Percentiles rank a stretch among this genome's conserved stretches.
These are phyloP conservation scores for Meloidogyne hapla DNA, from an alignment of 1,140 invertebrate genomes.

Conservation along the genomic window DNA sequence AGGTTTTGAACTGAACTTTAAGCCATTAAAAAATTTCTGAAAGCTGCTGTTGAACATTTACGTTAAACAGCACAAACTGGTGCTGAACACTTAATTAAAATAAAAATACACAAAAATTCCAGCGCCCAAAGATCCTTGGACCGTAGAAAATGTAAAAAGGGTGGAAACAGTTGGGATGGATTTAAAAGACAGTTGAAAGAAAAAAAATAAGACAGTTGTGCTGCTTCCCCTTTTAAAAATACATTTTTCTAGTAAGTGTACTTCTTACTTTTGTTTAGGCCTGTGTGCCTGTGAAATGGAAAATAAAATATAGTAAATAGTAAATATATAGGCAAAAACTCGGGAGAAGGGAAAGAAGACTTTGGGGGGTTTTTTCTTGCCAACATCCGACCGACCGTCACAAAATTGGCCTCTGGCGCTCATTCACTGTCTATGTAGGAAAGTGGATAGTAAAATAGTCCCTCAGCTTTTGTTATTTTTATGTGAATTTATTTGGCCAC, in stretches of 20 bases:
- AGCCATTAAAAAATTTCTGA: too few relatives aligned
- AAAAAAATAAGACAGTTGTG: not conserved
- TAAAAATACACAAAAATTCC: not conserved
- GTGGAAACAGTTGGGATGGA: not conserved
- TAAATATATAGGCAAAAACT: not conserved
- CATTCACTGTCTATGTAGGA: not conserved
- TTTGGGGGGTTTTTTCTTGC: not conserved
- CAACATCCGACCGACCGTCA: not conserved
- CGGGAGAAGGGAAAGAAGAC: not conserved
- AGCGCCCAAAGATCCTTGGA: not conserved
- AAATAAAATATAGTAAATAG: conserved; percentile 6
- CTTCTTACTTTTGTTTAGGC: not conserved
- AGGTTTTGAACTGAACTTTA: too few relatives aligned
- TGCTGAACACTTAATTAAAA: too few relatives aligned
- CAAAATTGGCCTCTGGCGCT: conserved; percentile 4
- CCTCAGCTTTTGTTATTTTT: too few relatives aligned
- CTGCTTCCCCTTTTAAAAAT: not conserved
- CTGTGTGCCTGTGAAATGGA: conserved; percentile 1
- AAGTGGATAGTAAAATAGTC: not conserved
- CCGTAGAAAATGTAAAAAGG: not conserved
- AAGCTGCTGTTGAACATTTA: too few relatives aligned
- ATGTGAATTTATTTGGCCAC: too few relatives aligned
- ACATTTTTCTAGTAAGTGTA: not conserved
- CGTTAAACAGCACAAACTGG: too few relatives aligned
- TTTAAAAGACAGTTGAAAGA: not conserved